A percentile compares a stretch with the other conserved stretches of the same genome.
Conservation (phyloP, 2,113 vertebrate species). For the Cebus imitator region DNA sequence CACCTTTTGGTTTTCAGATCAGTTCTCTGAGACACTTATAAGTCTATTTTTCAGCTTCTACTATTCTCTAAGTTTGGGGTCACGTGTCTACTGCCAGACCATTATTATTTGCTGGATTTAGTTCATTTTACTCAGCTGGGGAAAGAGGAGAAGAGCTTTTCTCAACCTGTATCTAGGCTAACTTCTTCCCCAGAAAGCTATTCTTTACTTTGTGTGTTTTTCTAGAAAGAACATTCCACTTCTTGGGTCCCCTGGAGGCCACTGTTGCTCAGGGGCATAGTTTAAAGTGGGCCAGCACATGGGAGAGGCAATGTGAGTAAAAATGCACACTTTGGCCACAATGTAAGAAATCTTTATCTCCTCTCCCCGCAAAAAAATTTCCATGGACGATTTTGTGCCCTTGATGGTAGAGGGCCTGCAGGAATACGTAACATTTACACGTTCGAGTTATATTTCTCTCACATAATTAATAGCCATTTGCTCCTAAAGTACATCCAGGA, state of each 20-base stretch:
- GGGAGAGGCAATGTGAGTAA: constrained; percentile 4
- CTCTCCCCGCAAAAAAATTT: not conserved
- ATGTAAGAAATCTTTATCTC: not conserved
- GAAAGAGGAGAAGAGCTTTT: not conserved
- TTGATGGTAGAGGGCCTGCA: not conserved
- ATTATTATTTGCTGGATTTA: not conserved
- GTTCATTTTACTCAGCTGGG: not conserved
- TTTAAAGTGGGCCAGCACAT: constrained; percentile 68
- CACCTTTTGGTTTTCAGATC: not conserved
- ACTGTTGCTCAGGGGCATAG: constrained; percentile 47
- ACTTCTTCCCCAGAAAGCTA: not conserved
- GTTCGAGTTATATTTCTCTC: not conserved
- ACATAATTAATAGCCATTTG: not conserved
- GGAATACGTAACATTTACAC: not conserved
- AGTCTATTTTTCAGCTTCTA: not conserved
- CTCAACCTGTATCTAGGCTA: not conserved
- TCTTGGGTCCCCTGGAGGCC: constrained; percentile 29
- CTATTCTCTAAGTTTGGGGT: not conserved
- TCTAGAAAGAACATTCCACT: constrained; percentile 8
- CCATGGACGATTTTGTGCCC: constrained; percentile 9
- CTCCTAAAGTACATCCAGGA: not conserved
- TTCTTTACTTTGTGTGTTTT: not conserved
- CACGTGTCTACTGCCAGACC: not conserved
- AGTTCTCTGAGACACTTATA: not conserved
- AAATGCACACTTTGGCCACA: constrained; percentile 25